Conservation (phyloP, 2,888 invertebrate genomes). For the Habroteleia sp. region DNA sequence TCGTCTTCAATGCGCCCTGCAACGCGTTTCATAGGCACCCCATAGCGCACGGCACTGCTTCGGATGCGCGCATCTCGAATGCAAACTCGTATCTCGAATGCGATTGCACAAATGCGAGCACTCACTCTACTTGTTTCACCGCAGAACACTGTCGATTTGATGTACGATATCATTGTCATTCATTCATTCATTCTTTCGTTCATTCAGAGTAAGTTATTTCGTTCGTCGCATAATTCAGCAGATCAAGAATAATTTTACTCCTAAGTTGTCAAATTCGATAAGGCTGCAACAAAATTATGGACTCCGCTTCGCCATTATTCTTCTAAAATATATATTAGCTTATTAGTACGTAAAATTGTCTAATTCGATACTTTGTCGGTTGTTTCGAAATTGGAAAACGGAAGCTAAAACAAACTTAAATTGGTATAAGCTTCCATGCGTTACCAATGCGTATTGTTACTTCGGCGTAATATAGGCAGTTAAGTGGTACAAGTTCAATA, state of each 20-base stretch:
- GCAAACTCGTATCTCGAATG: slow-evolving; percentile 60
- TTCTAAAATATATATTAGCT: background rate
- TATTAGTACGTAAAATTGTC: background rate
- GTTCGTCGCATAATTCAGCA: slow-evolving; percentile 35
- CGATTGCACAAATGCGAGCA: slow-evolving; percentile 61
- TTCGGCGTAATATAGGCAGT: slow-evolving; percentile 3
- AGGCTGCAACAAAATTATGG: slow-evolving; percentile 17
- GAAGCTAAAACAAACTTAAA: slow-evolving; percentile 54
- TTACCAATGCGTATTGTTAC: slow-evolving; percentile 50
- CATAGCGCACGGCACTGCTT: slow-evolving; percentile 62
- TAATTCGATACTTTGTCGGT: slow-evolving; percentile 17
- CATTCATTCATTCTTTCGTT: slow-evolving; percentile 61
- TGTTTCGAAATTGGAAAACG: slow-evolving; percentile 16
- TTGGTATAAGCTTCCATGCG: slow-evolving; percentile 44
- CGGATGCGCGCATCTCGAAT: slow-evolving; percentile 58
- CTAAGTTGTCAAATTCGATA: slow-evolving; percentile 35
- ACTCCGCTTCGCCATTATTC: slow-evolving; percentile 3
- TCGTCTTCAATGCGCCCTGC: slow-evolving; percentile 71
- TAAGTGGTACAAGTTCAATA: slow-evolving; percentile 70
- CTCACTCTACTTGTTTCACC: slow-evolving; percentile 53
- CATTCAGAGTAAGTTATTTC: slow-evolving; percentile 42
- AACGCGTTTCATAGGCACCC: slow-evolving; percentile 62
- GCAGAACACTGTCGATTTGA: slow-evolving; percentile 70
- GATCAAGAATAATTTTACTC: slow-evolving; percentile 39
- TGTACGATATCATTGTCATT: slow-evolving; percentile 75